These are phyloP conservation scores for Tetragonisca angustula DNA, from an alignment of 2,888 invertebrate genomes.

Conservation along the genomic window DNA sequence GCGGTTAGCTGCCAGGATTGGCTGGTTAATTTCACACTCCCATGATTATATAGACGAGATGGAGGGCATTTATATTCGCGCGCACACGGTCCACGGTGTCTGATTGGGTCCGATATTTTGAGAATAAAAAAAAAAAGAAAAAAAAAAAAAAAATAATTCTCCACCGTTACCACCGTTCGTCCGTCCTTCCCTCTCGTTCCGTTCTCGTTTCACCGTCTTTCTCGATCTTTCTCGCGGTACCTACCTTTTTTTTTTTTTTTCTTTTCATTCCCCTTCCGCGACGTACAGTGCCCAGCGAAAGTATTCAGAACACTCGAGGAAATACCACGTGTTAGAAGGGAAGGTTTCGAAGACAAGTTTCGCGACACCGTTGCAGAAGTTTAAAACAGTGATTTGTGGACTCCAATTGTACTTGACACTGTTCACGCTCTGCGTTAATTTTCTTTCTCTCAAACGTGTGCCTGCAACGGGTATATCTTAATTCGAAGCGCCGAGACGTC, in stretches of 20 bases:
- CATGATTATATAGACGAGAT: constrained; percentile 82
- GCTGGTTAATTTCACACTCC: constrained; percentile 83
- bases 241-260: background rate
- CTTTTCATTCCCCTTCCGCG: background rate
- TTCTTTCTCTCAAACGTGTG: no score
- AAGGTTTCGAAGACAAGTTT: no score
- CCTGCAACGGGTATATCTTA: no score
- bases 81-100: constrained; percentile 68
- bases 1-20: constrained; percentile 80
- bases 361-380: no score
- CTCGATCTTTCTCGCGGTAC: background rate
- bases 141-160: background rate
- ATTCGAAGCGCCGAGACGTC: no score
- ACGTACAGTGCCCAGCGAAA: background rate
- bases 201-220: background rate
- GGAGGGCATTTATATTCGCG: constrained; percentile 81
- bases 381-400: no score
- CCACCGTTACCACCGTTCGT: background rate
- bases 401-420: no score
- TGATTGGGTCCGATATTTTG: constrained; percentile 78
- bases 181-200: background rate
- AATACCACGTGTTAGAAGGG: no score
- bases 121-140: constrained; percentile 58
- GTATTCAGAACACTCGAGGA: no score
- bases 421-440: no score